These are phyloP conservation scores for Trogon surrucura DNA, from an alignment of 2,113 vertebrate genomes.

Conservation along the genomic window DNA sequence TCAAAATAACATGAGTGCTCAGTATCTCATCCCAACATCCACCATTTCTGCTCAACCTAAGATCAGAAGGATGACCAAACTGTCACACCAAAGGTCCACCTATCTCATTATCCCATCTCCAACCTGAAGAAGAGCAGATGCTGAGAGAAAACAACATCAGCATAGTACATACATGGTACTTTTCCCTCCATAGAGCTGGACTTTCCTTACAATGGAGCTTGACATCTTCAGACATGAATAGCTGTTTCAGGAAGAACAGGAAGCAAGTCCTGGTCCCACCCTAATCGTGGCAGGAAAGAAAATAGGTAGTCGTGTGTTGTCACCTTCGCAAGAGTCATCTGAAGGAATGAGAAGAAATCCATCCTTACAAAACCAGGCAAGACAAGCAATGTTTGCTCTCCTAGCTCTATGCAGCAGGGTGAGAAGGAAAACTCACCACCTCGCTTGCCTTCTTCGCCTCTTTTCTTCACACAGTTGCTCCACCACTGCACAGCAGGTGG, in stretches of 20 bases:
- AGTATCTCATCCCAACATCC: not conserved
- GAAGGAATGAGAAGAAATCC: not conserved
- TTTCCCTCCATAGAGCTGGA: not conserved
- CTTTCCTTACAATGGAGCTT: not conserved
- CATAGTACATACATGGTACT: no score
- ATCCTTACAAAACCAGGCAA: not conserved
- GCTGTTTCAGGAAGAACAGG: not conserved
- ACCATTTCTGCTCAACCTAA: not conserved
- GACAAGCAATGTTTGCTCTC: not conserved
- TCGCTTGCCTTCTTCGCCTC: rapidly evolving
- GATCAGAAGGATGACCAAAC: not conserved
- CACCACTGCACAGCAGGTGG: not conserved
- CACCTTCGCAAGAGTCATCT: not conserved
- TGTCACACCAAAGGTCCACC: not conserved
- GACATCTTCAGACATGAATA: not conserved
- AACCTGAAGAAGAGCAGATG: not conserved
- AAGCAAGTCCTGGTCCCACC: not conserved
- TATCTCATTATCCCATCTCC: not conserved
- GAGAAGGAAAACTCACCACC: not conserved
- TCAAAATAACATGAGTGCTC: not conserved
- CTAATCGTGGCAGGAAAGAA: not conserved
- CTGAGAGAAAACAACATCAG: not conserved
- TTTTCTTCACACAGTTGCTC: not conserved
- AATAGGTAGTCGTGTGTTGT: not conserved
- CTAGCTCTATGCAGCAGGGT: not conserved